Evolutionary conservation across 2,113 vertebrate species (phyloP).

Genomic region (Promerops cafer): DNA sequence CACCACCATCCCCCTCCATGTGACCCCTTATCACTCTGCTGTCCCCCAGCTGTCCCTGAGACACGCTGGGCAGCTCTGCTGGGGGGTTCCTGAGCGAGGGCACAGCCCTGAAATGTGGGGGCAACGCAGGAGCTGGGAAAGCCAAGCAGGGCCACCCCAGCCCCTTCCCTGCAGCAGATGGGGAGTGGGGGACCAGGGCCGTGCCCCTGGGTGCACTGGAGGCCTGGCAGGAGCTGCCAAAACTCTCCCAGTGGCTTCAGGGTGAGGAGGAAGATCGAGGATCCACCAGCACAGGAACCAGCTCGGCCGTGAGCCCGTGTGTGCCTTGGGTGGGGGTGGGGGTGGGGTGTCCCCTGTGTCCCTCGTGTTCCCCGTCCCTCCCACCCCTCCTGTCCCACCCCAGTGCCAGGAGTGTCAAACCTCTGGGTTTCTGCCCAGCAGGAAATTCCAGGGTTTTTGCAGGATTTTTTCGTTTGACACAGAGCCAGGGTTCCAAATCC

Average conservation of each 20-base stretch:
- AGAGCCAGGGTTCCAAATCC: background rate
- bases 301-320: accelerated
- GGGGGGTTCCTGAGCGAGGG: background rate
- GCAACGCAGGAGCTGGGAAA: background rate
- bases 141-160: accelerated
- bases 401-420: background rate
- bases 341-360: background rate
- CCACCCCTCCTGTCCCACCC: background rate
- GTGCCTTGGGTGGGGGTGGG: accelerated
- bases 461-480: background rate
- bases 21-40: background rate
- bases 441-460: conserved; percentile 12
- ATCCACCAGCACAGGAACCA: accelerated
- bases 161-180: background rate
- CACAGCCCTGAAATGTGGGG: background rate
- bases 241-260: background rate
- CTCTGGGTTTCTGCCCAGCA: background rate
- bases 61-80: background rate
- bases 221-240: background rate
- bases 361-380: background rate
- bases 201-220: background rate
- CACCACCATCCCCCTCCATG: background rate
- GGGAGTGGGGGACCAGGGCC: background rate
- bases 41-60: background rate
- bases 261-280: accelerated